Conservation (phyloP, 2,888 invertebrate genomes). For the Brachyptera putata region DNA sequence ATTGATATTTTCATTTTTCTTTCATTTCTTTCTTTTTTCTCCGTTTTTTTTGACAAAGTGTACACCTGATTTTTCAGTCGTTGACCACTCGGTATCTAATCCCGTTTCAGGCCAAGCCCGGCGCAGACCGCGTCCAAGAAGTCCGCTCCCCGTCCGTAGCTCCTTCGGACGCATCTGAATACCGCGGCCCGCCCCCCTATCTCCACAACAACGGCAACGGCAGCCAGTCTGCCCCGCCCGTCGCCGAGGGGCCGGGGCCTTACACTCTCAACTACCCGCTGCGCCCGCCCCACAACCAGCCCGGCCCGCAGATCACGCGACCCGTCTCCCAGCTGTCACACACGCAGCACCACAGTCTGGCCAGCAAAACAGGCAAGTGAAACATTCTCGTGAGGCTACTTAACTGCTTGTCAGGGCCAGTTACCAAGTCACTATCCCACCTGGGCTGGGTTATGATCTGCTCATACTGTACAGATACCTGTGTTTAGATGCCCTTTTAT, state of each 20-base stretch:
- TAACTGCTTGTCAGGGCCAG: too few species aligned
- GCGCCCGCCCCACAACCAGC: slow-evolving; percentile 37
- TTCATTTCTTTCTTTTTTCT: too few species aligned
- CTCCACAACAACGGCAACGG: slow-evolving; percentile 37
- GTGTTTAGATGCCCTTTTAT: too few species aligned
- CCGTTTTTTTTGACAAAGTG: too few species aligned
- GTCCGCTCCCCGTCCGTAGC: neutral
- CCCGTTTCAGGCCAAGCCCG: slow-evolving; percentile 23
- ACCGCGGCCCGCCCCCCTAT: slow-evolving; percentile 36
- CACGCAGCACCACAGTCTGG: neutral
- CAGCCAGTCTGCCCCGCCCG: slow-evolving; percentile 31
- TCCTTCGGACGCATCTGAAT: slow-evolving; percentile 25
- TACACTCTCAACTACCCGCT: slow-evolving; percentile 41
- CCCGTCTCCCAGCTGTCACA: slow-evolving; percentile 1
- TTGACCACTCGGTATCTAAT: too few species aligned
- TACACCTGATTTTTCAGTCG: too few species aligned
- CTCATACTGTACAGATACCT: too few species aligned
- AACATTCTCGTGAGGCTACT: too few species aligned
- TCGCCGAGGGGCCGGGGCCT: slow-evolving; percentile 32
- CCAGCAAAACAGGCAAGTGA: slow-evolving; percentile 4
- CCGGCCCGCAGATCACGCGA: slow-evolving; percentile 16
- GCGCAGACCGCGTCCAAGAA: slow-evolving; percentile 19
- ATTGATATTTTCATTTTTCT: too few species aligned
- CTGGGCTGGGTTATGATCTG: too few species aligned
- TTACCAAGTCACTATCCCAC: too few species aligned